Evolutionary conservation across 2,888 invertebrate genomes (phyloP).

Genomic region (Pristionchus exspectatus): DNA sequence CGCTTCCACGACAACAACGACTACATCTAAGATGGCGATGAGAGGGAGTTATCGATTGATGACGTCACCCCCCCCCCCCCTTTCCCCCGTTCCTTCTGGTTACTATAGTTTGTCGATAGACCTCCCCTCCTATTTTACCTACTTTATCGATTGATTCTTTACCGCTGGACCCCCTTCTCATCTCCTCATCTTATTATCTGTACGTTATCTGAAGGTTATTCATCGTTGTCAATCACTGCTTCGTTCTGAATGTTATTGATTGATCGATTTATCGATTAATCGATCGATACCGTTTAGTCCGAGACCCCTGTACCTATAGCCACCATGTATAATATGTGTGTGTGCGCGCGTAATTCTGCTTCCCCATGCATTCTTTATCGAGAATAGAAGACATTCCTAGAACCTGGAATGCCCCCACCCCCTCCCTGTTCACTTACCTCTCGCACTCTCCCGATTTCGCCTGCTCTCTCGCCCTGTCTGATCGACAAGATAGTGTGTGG

Average conservation of each 20-base stretch:
- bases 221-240: background rate
- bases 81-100: background rate
- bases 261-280: too few species aligned
- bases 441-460: background rate
- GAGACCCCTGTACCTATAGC: background rate
- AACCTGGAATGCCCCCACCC: background rate
- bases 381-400: background rate
- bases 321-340: background rate
- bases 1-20: conserved; percentile 30
- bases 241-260: too few species aligned
- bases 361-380: background rate
- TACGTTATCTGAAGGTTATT: background rate
- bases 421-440: background rate
- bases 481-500: background rate
- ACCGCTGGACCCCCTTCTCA: too few species aligned
- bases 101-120: background rate
- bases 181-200: background rate
- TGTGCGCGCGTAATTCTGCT: background rate
- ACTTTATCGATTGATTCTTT: background rate
- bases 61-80: background rate
- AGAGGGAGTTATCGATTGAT: background rate
- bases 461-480: background rate
- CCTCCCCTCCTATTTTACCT: background rate
- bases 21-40: conserved; percentile 10
- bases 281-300: too few species aligned